Conservation (phyloP, 2,113 vertebrate genomes). For the Hoplias malabaricus region DNA sequence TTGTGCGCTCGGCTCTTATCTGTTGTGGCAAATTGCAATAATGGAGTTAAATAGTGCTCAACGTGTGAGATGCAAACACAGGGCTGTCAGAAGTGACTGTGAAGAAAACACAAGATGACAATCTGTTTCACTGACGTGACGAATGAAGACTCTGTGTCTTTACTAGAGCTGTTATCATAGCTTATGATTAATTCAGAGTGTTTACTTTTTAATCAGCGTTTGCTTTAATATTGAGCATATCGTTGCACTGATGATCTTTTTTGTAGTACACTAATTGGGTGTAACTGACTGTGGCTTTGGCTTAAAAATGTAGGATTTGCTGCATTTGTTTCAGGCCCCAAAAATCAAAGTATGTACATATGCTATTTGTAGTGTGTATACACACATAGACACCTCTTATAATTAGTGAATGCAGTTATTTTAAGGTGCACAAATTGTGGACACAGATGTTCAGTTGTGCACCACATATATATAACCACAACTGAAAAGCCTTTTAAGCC, state of each 20-base stretch:
- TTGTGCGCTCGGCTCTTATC: neutral
- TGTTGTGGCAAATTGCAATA: neutral
- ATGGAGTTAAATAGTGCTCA: conserved; percentile 8
- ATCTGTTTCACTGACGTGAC: conserved; percentile 9
- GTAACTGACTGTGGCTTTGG: too few species aligned
- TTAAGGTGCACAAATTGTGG: too few species aligned
- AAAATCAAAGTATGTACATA: too few species aligned
- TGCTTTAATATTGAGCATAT: neutral
- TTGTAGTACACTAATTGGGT: too few species aligned
- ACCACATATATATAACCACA: too few species aligned
- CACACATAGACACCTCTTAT: too few species aligned
- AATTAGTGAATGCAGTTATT: too few species aligned
- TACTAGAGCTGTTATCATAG: neutral
- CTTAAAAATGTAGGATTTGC: too few species aligned
- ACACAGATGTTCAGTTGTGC: too few species aligned
- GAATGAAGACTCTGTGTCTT: neutral
- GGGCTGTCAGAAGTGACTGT: neutral
- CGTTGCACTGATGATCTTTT: neutral
- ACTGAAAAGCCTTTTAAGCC: too few species aligned
- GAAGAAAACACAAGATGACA: neutral
- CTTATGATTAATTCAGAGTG: neutral
- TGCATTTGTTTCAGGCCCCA: too few species aligned
- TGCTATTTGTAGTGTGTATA: too few species aligned
- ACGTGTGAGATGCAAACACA: neutral
- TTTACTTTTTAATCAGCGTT: conserved; percentile 2